phyloP scores from a whole-genome alignment of 64 coral and sea anemone species.

The Platygyra sinensis region DNA sequence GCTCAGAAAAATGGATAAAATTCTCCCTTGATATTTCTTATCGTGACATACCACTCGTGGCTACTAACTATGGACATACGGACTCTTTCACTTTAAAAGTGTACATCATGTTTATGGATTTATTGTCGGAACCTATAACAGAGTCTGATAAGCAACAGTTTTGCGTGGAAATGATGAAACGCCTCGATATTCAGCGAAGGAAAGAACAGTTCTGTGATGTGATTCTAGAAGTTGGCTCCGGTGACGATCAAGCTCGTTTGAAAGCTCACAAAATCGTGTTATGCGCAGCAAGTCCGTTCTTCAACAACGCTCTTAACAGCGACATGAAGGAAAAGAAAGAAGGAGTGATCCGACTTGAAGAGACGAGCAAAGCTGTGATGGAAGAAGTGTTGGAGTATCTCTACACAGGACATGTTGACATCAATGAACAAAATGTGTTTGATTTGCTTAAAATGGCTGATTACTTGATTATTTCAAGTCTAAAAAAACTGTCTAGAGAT shows the following conservation, averaged over 20 bases:
- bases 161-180: not conserved
- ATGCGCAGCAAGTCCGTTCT: constrained; percentile 47
- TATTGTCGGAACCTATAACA: too few species aligned
- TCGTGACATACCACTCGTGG: too few species aligned
- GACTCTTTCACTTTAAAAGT: not conserved
- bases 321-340: constrained; percentile 62
- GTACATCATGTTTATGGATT: not conserved
- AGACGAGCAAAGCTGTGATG: not conserved
- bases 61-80: too few species aligned
- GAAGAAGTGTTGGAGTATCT: constrained; percentile 39
- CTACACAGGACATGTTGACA: constrained; percentile 44
- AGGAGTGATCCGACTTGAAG: constrained; percentile 10
- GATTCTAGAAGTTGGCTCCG: not conserved
- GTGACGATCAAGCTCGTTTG: not conserved
- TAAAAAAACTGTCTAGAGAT: constrained; percentile 3
- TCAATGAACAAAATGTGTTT: constrained; percentile 19
- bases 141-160: too few species aligned
- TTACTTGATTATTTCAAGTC: constrained; percentile 32
- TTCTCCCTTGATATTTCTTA: too few species aligned
- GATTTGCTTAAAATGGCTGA: constrained; percentile 32
- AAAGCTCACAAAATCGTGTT: constrained; percentile 29
- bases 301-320: constrained; percentile 38
- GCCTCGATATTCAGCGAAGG: not conserved
- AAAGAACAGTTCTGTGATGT: not conserved
- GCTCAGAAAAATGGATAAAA: too few species aligned